These are phyloP conservation scores for Protobothrops mucrosquamatus DNA, from an alignment of 2,113 vertebrate genomes.

Conservation along the genomic window DNA sequence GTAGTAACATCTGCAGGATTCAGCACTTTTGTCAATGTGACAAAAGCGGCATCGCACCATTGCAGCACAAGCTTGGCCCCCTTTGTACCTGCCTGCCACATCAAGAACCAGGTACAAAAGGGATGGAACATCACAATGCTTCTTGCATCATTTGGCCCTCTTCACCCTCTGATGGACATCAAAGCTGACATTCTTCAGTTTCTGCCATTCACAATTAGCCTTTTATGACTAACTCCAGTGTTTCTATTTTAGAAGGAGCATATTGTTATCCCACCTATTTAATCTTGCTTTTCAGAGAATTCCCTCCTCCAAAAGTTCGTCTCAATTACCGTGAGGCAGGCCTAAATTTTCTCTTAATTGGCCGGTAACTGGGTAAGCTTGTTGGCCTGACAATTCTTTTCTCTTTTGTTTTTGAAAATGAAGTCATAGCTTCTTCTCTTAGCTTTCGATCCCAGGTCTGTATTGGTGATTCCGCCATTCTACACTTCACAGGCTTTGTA, in stretches of 20 bases:
- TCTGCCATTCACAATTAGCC: background rate
- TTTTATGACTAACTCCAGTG: background rate
- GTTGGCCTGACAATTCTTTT: background rate
- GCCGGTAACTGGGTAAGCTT: background rate
- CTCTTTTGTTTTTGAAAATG: background rate
- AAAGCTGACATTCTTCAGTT: background rate
- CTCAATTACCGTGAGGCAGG: background rate
- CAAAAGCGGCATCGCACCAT: background rate
- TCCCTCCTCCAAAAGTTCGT: background rate
- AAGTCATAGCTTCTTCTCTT: background rate
- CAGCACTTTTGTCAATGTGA: background rate
- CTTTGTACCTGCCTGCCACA: background rate
- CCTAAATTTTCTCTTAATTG: background rate
- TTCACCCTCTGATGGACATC: background rate
- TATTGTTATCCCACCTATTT: background rate
- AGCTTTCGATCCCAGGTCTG: background rate
- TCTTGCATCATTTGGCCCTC: background rate
- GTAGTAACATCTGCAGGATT: background rate
- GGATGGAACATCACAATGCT: background rate
- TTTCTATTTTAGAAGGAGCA: background rate
- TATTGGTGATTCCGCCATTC: rapidly evolving
- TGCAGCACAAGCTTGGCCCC: background rate
- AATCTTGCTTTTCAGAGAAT: background rate
- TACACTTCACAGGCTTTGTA: background rate
- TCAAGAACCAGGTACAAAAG: background rate